Percentiles rank a stretch among this genome's conserved stretches.
These are phyloP conservation scores for Drosophila aldrichi DNA, from an alignment of 2,888 invertebrate species.

Conservation along the genomic window DNA sequence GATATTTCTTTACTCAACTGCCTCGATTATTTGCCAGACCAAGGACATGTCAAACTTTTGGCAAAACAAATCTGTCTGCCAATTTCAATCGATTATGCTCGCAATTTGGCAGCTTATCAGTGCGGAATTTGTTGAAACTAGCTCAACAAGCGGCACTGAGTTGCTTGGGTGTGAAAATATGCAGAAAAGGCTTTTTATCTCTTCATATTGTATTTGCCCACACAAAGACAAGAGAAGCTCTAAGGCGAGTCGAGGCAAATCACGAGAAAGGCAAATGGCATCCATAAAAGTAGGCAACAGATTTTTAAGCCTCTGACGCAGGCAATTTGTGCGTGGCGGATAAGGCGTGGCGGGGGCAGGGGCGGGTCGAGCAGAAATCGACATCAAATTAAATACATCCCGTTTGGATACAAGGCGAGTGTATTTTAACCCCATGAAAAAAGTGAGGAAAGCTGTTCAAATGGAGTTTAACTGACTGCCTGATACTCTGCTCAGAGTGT, in stretches of 20 bases:
- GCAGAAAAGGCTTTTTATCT: slow-evolving; percentile 26
- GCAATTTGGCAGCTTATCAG: slow-evolving; percentile 35
- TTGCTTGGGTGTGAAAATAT: slow-evolving; percentile 40
- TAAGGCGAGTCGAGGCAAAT: slow-evolving; percentile 3
- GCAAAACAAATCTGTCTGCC: slow-evolving; percentile 18
- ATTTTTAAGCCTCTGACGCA: slow-evolving; percentile 63
- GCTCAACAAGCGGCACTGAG: slow-evolving; percentile 10
- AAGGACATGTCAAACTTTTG: background rate
- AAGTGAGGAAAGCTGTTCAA: background rate
- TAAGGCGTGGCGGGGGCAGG: background rate
- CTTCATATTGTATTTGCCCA: slow-evolving; percentile 10
- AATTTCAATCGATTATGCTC: slow-evolving; percentile 36
- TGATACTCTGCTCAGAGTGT: background rate
- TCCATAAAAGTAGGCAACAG: slow-evolving; percentile 64
- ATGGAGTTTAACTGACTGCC: background rate
- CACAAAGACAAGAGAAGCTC: slow-evolving; percentile 22
- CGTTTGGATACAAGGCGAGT: slow-evolving; percentile 20
- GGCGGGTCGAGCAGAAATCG: slow-evolving; percentile 38
- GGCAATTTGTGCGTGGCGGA: slow-evolving; percentile 50
- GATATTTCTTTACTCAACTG: background rate
- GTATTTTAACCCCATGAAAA: slow-evolving; percentile 65
- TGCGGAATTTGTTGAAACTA: slow-evolving; percentile 30
- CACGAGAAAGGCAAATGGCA: slow-evolving; percentile 8
- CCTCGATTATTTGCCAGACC: background rate
- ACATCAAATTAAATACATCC: slow-evolving; percentile 52